Evolutionary conservation across 2,113 vertebrate species (phyloP).

Genomic region (Lophochroa leadbeateri): DNA sequence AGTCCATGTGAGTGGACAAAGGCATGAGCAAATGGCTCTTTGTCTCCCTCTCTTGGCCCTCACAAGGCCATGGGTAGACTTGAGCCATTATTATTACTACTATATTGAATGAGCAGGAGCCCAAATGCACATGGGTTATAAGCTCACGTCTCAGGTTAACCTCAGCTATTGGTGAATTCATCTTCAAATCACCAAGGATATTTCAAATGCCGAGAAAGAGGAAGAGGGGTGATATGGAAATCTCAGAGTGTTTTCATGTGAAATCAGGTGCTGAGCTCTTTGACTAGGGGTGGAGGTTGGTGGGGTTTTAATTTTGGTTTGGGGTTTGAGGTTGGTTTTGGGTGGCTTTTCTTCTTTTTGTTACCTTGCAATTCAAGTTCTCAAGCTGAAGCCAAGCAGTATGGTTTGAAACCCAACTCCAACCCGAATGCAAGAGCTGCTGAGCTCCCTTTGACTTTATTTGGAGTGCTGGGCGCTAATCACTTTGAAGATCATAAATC

Average conservation of each 20-base stretch:
- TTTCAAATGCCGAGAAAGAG: background rate
- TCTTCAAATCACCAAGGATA: constrained; percentile 1
- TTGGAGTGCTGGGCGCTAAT: constrained; percentile 59
- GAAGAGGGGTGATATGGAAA: constrained; percentile 16
- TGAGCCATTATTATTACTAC: background rate
- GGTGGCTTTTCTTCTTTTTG: background rate
- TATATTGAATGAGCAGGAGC: background rate
- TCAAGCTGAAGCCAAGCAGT: constrained; percentile 17
- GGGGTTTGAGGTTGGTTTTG: constrained; percentile 52
- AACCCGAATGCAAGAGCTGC: background rate
- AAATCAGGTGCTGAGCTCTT: constrained; percentile 25
- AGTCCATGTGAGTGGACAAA: background rate
- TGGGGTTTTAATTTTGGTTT: constrained; percentile 58
- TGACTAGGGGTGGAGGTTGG: constrained; percentile 35
- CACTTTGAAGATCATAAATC: constrained; percentile 68
- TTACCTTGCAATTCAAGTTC: constrained; percentile 58
- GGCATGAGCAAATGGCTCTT: background rate
- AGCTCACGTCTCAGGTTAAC: background rate
- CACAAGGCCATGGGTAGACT: background rate
- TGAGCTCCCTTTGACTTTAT: constrained; percentile 56
- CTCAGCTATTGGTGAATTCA: constrained; percentile 6
- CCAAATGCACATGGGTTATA: background rate
- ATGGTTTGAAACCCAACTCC: constrained; percentile 51
- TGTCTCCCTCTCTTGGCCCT: constrained; percentile 66
- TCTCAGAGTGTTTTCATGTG: constrained; percentile 42